Base-by-base conservation (phyloP, 2,113 vertebrate species). In the Axis porcinus region DNA sequence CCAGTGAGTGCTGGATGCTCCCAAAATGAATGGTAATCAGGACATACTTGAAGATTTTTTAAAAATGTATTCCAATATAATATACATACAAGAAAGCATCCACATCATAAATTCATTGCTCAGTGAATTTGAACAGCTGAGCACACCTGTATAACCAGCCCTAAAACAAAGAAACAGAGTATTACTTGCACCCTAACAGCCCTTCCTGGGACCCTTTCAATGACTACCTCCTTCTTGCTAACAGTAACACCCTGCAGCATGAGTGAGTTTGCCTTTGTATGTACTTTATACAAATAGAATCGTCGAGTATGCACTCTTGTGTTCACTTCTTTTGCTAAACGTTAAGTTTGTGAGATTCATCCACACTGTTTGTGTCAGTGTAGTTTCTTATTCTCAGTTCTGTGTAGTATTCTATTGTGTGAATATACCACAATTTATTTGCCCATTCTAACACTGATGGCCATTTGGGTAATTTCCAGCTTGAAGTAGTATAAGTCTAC, bases 321-420 rank as follows among this genome's bases (percentile, higher is more conserved):
- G 64, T 78, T 60, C 2, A 28, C 4, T 78, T 54, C 9, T 87
- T 60, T 57, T 33, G 4, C 43, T 45, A 28, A 36, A 27, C 14
- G 16, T 25, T 74, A 6, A 52, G 25, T 74, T 79, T 84, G 28
- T 12, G 36, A 91, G 6, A 84, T 55, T 55, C 16, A 81, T 43
- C 40, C 45, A 55, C 7, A 52, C 40, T 88, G 62, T 16, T 60
- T 60, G 15, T 40, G 27, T 74, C 60, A n/a, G n/a, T 5, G 1
- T 17, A 9, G 55, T 79, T 84, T 92, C 33, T 84, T 47, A 81
- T 96, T 28, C n/a, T 93, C 27, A 70, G 64, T 50, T 14, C 19
- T 62, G 7, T n/a, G 14, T 30, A 47, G n/a, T 45, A 78, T 60
- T 86, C 28, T 84, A 3, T 14, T 91, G 14, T 92, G 12, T 47